These are phyloP conservation scores for Campylorhamphus procurvoides DNA, from an alignment of 2,113 vertebrate species.

Conservation along the genomic window DNA sequence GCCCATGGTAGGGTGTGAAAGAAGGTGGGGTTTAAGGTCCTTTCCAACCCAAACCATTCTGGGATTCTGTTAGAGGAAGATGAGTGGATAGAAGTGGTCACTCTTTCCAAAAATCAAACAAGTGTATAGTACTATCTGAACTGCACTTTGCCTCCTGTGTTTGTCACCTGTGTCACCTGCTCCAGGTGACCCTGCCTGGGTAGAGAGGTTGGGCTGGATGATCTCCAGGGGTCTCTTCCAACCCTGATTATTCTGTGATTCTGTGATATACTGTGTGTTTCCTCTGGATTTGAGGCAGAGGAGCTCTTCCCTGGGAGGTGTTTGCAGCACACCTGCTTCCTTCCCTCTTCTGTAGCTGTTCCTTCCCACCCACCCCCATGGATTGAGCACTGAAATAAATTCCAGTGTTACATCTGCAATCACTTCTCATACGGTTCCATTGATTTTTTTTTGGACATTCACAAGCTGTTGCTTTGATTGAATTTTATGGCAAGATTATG, in stretches of 20 bases:
- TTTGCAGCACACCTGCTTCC: neutral
- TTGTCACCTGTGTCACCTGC: neutral
- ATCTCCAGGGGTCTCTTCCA: neutral
- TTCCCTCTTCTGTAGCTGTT: neutral
- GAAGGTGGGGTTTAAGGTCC: rapidly evolving
- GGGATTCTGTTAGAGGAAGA: neutral
- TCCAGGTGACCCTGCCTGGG: neutral
- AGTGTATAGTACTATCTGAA: neutral
- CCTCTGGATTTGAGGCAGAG: neutral
- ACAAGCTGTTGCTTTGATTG: slow-evolving; percentile 62
- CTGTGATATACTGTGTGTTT: neutral
- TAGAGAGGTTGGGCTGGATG: neutral
- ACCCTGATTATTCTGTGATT: neutral
- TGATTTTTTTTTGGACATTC: slow-evolving; percentile 41
- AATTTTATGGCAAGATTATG: slow-evolving; percentile 61
- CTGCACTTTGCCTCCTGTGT: neutral
- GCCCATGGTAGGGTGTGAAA: neutral
- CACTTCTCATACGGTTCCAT: slow-evolving; percentile 4
- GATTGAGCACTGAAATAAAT: neutral
- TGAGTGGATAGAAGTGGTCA: neutral
- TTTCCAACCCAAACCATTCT: neutral
- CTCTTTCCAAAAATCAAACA: neutral
- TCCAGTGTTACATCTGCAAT: neutral
- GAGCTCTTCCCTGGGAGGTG: neutral
- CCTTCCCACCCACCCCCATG: neutral